Evolutionary conservation across 2,797 vertebrate genomes (phyloP), one percentile per base, ranked within the genome.

Genomic region (Bufotes viridis): DNA sequence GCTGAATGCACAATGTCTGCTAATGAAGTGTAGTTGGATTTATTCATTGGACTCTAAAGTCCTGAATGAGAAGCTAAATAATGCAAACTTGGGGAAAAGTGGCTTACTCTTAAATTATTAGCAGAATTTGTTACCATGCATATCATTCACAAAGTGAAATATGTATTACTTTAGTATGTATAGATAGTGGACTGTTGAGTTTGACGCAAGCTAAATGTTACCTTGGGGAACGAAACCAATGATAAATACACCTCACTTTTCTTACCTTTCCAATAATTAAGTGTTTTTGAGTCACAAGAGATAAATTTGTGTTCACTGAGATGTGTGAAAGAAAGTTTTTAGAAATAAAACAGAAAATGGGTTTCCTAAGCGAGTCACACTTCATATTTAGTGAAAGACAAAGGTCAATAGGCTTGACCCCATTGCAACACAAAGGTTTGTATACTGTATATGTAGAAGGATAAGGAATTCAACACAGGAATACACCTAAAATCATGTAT

Each of bases 21-120:
- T 65, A 61, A 81, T 81, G 80, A 67, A 51, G 80, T 51, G 61
- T 61, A 49, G 29, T 42, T 20, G 14, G 80, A 81, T 81, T 81
- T 81, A 65, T 81, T 51, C 53, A n/a, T 20, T 81, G 13, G 13
- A 49, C 17, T 11, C 22, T n/a, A n/a, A n/a, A 49, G 18, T 12
- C 29, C 61, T n/a, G 17, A 29, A 60, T 20, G 10, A 81, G 10
- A 20, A 65, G 60, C 34, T 81, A 63, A 22, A 81, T 10, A 42
- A 63, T 63, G 18, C 34, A 65, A n/a, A 22, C 34, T 65, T 14
- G 4, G 22, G 20, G 34, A 20, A 65, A 1, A 49, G 65, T 65
- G 3, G 8, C 11, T n/a, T 42, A 49, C 29, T 34, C 42, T 49
- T 49, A 65, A n/a, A 49, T 63, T 42, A 81, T 81, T 24, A n/a